These are phyloP conservation scores for Ylistrum balloti DNA, from an alignment of 1,140 invertebrate genomes.

Conservation along the genomic window DNA sequence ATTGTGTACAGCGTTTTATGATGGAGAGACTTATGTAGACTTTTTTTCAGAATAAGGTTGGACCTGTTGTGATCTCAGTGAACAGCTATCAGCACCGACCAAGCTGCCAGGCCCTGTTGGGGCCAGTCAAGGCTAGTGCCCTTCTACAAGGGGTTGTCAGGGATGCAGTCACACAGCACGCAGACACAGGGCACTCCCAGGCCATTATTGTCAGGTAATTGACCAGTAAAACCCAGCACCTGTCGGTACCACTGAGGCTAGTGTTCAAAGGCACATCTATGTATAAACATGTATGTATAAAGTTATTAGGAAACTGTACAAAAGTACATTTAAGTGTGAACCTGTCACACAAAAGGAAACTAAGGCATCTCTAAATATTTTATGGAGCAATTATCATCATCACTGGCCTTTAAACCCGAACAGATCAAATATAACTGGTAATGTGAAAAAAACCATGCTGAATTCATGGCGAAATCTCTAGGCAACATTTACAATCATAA, in stretches of 20 bases:
- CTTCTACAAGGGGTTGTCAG: constrained; percentile 92
- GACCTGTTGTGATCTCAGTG: constrained; percentile 93
- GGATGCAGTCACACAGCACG: constrained; percentile 95
- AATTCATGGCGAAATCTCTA: too few relatives aligned
- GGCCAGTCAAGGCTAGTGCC: constrained; percentile 88
- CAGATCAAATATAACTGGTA: too few relatives aligned
- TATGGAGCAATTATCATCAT: neutral
- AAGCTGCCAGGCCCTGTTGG: constrained; percentile 92
- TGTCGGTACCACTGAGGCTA: neutral
- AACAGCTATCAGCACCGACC: constrained; percentile 93
- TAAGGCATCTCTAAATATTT: constrained; percentile 5
- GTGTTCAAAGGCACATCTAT: neutral
- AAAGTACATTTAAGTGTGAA: neutral
- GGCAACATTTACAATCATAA: too few relatives aligned
- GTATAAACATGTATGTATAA: neutral
- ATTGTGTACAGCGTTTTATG: neutral
- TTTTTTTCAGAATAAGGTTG: constrained; percentile 92
- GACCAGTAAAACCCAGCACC: neutral
- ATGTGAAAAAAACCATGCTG: too few relatives aligned
- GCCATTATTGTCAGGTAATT: constrained; percentile 94
- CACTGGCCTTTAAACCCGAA: neutral
- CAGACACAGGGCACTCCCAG: constrained; percentile 96
- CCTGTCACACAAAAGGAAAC: neutral
- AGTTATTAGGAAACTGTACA: neutral
- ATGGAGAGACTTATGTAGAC: constrained; percentile 42